Evolutionary conservation across 2,113 vertebrate genomes (phyloP).

Genomic region (Otis tarda): DNA sequence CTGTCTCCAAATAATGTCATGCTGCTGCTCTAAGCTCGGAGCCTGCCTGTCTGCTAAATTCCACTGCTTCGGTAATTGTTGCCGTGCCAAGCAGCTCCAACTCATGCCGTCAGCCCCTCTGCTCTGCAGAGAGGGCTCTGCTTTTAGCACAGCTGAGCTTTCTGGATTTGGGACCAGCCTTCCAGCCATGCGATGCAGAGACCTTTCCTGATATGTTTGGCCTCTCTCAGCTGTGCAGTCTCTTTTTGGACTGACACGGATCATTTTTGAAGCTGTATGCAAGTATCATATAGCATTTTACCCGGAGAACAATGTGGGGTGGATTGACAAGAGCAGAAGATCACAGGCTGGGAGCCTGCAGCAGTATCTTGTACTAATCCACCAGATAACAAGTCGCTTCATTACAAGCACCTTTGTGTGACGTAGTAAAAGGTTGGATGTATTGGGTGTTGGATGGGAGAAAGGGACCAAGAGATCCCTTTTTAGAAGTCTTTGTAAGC

Average conservation of each 20-base stretch:
- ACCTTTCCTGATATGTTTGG: not conserved
- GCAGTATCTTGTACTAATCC: not conserved
- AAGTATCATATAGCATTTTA: not conserved
- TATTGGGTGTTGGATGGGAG: not conserved
- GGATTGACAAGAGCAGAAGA: conserved; percentile 4
- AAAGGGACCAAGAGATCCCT: not conserved
- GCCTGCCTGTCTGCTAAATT: not conserved
- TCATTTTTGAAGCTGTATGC: not conserved
- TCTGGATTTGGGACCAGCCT: not conserved
- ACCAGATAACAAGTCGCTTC: not conserved
- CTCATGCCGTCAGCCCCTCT: not conserved
- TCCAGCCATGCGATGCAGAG: not conserved
- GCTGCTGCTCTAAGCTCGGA: not conserved
- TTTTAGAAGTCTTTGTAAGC: not conserved
- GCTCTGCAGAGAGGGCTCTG: not conserved
- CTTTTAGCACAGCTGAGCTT: conserved; percentile 28
- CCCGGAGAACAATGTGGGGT: not conserved
- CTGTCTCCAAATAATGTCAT: not conserved
- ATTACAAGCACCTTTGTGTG: not conserved
- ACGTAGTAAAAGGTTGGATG: not conserved
- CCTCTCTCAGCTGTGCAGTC: conserved; percentile 39
- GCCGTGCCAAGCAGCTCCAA: not conserved
- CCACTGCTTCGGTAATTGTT: not conserved
- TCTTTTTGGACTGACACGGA: not conserved
- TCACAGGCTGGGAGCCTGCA: not conserved